Evolutionary conservation across 2,888 invertebrate species (phyloP).

Genomic region (Monoplex corrugatus): DNA sequence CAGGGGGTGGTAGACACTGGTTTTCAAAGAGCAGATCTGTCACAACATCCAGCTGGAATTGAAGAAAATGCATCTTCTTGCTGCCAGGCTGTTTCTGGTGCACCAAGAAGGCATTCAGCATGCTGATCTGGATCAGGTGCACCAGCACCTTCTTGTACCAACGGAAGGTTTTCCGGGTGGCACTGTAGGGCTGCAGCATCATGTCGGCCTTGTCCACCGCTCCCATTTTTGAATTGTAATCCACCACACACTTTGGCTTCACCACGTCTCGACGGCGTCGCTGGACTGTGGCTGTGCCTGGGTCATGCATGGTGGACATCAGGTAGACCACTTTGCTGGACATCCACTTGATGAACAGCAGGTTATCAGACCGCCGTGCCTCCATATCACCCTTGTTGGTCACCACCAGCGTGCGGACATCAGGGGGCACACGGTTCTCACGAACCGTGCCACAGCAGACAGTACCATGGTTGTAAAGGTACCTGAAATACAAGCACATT

Average conservation of each 20-base stretch:
- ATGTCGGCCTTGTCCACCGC: neutral
- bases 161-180: conserved; percentile 37
- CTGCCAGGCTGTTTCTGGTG: neutral
- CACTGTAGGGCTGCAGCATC: conserved; percentile 39
- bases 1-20: neutral
- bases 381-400: neutral
- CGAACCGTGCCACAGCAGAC: conserved; percentile 42
- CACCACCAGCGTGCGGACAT: neutral
- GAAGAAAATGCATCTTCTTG: conserved; percentile 2
- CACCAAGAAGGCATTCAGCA: neutral
- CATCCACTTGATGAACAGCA: conserved; percentile 26
- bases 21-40: neutral
- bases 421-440: conserved; percentile 25
- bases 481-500: neutral
- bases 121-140: conserved; percentile 13
- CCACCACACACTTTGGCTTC: conserved; percentile 11
- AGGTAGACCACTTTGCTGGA: conserved; percentile 23
- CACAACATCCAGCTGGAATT: conserved; percentile 19
- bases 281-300: neutral
- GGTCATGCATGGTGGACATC: conserved; percentile 19
- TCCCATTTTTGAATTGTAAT: conserved; percentile 23
- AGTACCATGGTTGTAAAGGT: conserved; percentile 12
- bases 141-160: conserved; percentile 41
- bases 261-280: neutral
- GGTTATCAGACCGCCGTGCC: neutral